phyloP scores from a whole-genome alignment of 2,113 vertebrate species.

The Macquaria australasica region DNA sequence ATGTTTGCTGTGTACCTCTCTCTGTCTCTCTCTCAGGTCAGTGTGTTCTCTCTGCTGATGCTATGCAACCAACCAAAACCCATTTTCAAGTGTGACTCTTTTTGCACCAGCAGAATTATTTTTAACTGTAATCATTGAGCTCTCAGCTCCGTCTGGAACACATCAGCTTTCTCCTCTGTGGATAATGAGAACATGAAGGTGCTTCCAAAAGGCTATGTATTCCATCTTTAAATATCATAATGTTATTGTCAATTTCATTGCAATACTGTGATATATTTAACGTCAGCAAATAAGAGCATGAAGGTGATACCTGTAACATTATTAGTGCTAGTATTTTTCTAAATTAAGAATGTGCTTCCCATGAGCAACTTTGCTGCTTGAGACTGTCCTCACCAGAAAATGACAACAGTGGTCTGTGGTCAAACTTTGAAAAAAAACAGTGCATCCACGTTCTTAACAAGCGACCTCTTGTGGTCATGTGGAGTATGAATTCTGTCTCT shows the following conservation, averaged over 20 bases:
- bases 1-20: background rate
- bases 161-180: background rate
- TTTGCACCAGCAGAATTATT: conserved; percentile 21
- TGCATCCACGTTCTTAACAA: too few species aligned
- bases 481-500: background rate
- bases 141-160: conserved; percentile 17
- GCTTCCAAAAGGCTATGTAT: background rate
- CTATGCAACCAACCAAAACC: background rate
- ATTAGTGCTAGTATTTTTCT: background rate
- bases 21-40: conserved; percentile 22
- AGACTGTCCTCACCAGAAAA: background rate
- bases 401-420: background rate
- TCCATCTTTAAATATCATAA: conserved; percentile 5
- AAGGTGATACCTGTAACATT: background rate
- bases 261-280: background rate
- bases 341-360: background rate
- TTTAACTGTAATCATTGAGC: conserved; percentile 41
- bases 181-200: conserved; percentile 29
- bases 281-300: background rate
- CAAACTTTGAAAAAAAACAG: background rate
- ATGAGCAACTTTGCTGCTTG: background rate
- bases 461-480: background rate
- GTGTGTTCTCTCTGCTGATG: conserved; percentile 8
- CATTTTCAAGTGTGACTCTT: conserved; percentile 25
- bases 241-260: background rate